phyloP scores from a whole-genome alignment of 2,113 vertebrate genomes.

The Epinephelus cyanopodus region DNA sequence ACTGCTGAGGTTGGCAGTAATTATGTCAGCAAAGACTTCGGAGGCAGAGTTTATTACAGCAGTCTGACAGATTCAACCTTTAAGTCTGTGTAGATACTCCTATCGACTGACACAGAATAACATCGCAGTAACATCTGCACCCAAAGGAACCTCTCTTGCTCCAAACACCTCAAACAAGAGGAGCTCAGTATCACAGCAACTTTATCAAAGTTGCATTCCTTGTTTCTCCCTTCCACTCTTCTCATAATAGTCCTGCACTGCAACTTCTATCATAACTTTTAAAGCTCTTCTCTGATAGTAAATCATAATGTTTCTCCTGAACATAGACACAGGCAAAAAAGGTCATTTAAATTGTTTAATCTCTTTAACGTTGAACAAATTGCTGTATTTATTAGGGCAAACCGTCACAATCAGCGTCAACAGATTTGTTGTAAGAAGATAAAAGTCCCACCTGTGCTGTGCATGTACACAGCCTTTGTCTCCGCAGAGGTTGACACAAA shows the following conservation, averaged over 20 bases:
- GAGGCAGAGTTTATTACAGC: neutral
- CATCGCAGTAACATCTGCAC: neutral
- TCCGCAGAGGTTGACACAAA: constrained; percentile 11
- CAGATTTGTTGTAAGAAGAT: constrained; percentile 1
- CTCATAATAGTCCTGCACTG: neutral
- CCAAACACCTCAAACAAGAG: neutral
- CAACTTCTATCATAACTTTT: neutral
- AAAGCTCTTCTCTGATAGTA: neutral
- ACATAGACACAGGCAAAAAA: neutral
- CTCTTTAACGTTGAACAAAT: neutral
- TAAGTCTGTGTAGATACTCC: neutral
- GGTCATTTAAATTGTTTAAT: neutral
- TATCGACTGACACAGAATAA: neutral
- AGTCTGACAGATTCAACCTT: constrained; percentile 1
- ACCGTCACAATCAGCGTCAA: neutral
- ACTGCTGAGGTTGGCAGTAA: neutral
- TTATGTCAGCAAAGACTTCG: neutral
- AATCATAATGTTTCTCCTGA: neutral
- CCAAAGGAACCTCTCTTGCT: neutral
- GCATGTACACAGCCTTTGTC: neutral
- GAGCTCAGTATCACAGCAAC: neutral
- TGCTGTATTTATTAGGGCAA: neutral
- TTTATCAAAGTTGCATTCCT: neutral
- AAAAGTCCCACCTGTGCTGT: neutral
- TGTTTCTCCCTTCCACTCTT: neutral